These are phyloP conservation scores for Lagopus leucura DNA, from an alignment of 2,113 vertebrate species.

Conservation along the genomic window DNA sequence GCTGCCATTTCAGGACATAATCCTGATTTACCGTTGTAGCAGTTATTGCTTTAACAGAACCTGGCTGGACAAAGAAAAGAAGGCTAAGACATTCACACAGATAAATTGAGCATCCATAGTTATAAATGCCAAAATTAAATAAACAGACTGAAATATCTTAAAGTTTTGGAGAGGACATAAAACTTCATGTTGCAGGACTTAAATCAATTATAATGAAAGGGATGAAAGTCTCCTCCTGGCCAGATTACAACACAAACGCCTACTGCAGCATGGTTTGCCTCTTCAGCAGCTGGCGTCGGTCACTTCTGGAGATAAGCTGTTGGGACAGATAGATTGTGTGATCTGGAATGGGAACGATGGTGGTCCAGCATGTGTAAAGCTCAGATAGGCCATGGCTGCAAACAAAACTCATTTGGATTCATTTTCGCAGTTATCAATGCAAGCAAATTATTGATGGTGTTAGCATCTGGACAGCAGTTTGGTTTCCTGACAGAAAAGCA, in stretches of 20 bases:
- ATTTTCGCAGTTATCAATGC: background rate
- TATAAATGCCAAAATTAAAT: conserved; percentile 54
- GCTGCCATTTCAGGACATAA: conserved; percentile 45
- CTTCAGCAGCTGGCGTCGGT: conserved; percentile 39
- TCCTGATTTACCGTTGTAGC: conserved; percentile 47
- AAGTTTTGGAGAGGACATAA: conserved; percentile 22
- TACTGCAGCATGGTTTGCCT: background rate
- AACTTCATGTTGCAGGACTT: conserved; percentile 10
- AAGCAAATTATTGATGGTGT: background rate
- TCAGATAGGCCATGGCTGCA: background rate
- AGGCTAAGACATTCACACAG: background rate
- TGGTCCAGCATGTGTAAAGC: background rate
- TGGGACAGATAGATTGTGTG: background rate
- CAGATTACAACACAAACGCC: conserved; percentile 31
- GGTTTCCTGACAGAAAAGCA: background rate
- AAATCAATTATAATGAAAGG: conserved; percentile 34
- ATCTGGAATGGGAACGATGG: background rate
- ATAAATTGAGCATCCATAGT: conserved; percentile 38
- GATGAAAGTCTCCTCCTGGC: conserved; percentile 15
- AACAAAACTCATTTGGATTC: background rate
- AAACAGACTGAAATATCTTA: conserved; percentile 53
- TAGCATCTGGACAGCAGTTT: fast-evolving
- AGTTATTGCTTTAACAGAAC: conserved; percentile 56
- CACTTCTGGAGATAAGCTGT: conserved; percentile 44
- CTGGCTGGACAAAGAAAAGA: conserved; percentile 48